Conservation (phyloP, 1,140 invertebrate species). For the Papilio glaucus region DNA sequence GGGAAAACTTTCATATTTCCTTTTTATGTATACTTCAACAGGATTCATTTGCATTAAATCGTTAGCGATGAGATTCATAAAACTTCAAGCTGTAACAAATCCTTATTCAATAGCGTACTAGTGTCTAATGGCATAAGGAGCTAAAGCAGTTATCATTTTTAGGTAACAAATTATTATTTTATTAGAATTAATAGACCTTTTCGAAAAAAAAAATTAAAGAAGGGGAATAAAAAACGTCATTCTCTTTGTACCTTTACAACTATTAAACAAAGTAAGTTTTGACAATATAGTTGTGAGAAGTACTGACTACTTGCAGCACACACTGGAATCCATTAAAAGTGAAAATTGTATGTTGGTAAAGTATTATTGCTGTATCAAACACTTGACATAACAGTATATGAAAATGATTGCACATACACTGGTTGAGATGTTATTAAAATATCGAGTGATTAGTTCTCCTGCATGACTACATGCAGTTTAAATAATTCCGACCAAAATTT, state of each 20-base stretch:
- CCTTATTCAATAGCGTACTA: neutral
- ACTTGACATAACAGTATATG: neutral
- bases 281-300: neutral
- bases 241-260: neutral
- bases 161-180: neutral
- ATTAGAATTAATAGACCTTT: neutral
- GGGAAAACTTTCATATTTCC: neutral
- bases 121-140: neutral
- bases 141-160: neutral
- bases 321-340: too few species aligned
- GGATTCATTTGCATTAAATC: neutral
- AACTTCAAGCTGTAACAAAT: neutral
- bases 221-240: neutral
- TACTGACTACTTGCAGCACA: neutral
- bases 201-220: too few species aligned
- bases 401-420: neutral
- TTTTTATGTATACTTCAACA: neutral
- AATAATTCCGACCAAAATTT: neutral
- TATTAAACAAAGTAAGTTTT: neutral
- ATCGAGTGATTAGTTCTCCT: too few species aligned
- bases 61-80: conserved; percentile 14
- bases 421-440: too few species aligned
- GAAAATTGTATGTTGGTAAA: neutral
- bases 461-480: neutral
- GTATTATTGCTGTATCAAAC: neutral